Base-by-base conservation (phyloP, 2,888 invertebrate genomes). In the Diploptera punctata region DNA sequence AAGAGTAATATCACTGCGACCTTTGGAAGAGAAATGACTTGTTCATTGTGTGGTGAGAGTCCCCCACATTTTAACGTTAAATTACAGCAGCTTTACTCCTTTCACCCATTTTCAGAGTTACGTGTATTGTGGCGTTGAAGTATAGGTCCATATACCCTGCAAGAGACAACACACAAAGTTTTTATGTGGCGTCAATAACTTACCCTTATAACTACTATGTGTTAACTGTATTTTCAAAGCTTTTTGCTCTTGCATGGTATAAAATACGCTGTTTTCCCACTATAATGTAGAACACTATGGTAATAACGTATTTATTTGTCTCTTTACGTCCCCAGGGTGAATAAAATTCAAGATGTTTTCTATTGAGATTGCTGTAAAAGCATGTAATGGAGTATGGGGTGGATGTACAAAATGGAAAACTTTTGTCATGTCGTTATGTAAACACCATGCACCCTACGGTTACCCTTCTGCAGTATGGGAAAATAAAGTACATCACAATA, bases 171-270 rank as follows among this genome's bases (percentile, higher is more conserved):
- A 38, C 5, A 5, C 13, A 9, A 9, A 9, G 5, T 38, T 38
- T 47, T 13, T 4, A 47, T n/a, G n/a, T 3, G 9, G 47, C 10
- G 18, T 47, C 47, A 13, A 47, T 47, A 47, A 47, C 47, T 47
- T 47, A 47, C n/a, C 47, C 47, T 3, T 47, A n/a, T 47, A 47
- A 47, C 47, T 13, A 47, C 47, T 7, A 47, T n/a, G n/a, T n/a
- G 47, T 47, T 47, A 47, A 47, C 47, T 13, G 47, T 47, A 47
- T 47, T 47, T 47, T 47, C 47, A 47, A 47, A 47, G 16, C 47
- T 47, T 47, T 47, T 47, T 47, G 47, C 47, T 47, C 18, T n/a
- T 47, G 18, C n/a, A n/a, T 3, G 10, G 47, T n/a, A 9, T 47
- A 47, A n/a, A n/a, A n/a, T 47, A 9, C 47, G n/a, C 18, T 13